Evolutionary conservation across 2,113 vertebrate species (phyloP).

Genomic region (Chloroceryle aenea): DNA sequence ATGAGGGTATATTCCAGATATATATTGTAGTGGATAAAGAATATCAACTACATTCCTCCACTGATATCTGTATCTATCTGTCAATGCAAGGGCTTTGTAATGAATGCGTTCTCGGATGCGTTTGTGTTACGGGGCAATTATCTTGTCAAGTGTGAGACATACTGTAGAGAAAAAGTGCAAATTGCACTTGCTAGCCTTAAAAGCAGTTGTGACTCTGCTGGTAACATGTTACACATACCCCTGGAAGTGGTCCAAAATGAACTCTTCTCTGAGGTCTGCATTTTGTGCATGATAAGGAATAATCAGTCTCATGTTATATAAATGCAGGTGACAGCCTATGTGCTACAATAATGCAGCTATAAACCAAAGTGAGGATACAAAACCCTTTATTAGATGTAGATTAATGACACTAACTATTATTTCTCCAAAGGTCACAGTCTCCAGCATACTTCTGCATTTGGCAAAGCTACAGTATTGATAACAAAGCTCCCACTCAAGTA

Average conservation of each 20-base stretch:
- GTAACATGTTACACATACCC: not conserved
- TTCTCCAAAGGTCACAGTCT: conserved; percentile 37
- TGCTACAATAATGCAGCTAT: conserved; percentile 49
- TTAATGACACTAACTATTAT: conserved; percentile 51
- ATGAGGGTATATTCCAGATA: not conserved
- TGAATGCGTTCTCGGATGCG: conserved; percentile 40
- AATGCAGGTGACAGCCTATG: conserved; percentile 58
- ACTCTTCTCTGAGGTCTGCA: conserved; percentile 41
- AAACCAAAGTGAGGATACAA: conserved; percentile 44
- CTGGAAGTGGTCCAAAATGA: conserved; percentile 54
- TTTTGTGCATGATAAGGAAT: conserved; percentile 59
- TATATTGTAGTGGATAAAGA: not conserved
- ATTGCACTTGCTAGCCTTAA: conserved; percentile 57
- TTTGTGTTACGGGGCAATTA: conserved; percentile 46
- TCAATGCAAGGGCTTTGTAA: conserved; percentile 54
- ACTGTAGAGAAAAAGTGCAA: conserved; percentile 55
- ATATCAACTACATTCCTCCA: conserved; percentile 27
- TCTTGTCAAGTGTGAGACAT: conserved; percentile 34
- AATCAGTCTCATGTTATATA: conserved; percentile 62
- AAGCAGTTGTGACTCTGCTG: conserved; percentile 20
- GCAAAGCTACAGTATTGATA: conserved; percentile 58
- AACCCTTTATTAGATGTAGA: conserved; percentile 38
- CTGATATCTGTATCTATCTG: conserved; percentile 50
- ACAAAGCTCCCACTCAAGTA: conserved; percentile 53
- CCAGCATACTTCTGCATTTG: conserved; percentile 15